These are phyloP conservation scores for Campoplex capitator DNA, from an alignment of 2,888 invertebrate species.

Conservation along the genomic window DNA sequence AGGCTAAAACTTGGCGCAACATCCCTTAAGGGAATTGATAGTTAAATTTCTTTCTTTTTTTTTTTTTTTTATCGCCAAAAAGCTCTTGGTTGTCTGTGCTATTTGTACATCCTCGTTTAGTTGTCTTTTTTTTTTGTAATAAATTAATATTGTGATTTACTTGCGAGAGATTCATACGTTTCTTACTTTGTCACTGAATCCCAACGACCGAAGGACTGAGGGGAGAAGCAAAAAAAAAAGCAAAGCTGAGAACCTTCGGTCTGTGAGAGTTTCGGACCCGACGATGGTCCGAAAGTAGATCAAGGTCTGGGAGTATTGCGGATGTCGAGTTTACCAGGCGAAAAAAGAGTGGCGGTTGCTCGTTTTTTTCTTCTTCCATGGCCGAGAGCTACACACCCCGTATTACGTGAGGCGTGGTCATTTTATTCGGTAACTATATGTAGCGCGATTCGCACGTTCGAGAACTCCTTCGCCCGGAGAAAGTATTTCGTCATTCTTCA, in stretches of 20 bases:
- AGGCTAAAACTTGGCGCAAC: neutral
- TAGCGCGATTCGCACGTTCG: slow-evolving; percentile 50
- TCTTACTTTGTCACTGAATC: neutral
- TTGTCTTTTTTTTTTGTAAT: slow-evolving; percentile 14
- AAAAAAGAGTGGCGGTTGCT: slow-evolving; percentile 38
- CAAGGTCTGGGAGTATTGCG: slow-evolving; percentile 69
- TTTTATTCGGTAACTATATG: slow-evolving; percentile 63
- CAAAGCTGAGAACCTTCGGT: slow-evolving; percentile 47
- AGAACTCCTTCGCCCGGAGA: slow-evolving; percentile 41
- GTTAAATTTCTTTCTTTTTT: slow-evolving; percentile 15
- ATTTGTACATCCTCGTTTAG: slow-evolving; percentile 13
- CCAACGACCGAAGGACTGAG: slow-evolving; percentile 16
- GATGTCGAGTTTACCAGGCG: slow-evolving; percentile 42
- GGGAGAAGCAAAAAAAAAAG: slow-evolving; percentile 21
- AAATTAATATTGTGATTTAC: slow-evolving; percentile 13
- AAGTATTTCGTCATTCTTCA: slow-evolving; percentile 56
- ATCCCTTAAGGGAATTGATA: neutral
- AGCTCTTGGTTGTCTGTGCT: slow-evolving; percentile 10
- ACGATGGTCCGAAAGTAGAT: slow-evolving; percentile 67
- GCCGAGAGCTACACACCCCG: slow-evolving; percentile 53
- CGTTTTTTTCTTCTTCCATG: slow-evolving; percentile 42
- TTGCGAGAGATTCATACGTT: neutral
- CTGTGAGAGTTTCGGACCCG: slow-evolving; percentile 43
- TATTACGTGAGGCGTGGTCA: slow-evolving; percentile 69
- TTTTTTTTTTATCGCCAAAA: neutral